phyloP scores from a whole-genome alignment of 2,797 vertebrate species.

The Periparus ater region DNA sequence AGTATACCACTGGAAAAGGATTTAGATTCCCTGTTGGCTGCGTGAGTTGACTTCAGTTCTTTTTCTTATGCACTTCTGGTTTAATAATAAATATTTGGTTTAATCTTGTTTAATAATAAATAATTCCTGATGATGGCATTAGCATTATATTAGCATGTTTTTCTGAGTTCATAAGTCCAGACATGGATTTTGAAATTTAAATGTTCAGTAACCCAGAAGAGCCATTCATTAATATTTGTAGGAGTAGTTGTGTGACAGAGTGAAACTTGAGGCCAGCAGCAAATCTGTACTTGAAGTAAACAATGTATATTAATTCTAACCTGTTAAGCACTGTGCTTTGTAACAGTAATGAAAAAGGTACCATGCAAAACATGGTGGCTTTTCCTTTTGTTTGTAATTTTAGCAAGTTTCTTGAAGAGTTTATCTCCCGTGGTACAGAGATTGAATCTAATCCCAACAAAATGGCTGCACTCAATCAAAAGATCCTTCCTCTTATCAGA shows the following conservation, averaged over 20 bases:
- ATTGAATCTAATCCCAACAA: slow-evolving; percentile 56
- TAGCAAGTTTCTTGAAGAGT: slow-evolving; percentile 87
- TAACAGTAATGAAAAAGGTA: background rate
- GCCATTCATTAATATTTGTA: background rate
- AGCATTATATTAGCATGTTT: background rate
- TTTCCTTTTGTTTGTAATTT: slow-evolving; percentile 37
- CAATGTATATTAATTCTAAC: background rate
- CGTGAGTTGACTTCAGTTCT: slow-evolving; percentile 74
- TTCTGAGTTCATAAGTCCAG: background rate
- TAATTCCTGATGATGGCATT: background rate
- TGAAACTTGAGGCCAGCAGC: background rate
- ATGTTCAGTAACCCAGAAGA: background rate
- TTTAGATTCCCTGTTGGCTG: slow-evolving; percentile 81
- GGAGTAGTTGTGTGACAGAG: background rate
- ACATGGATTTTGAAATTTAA: background rate
- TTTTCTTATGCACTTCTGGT: background rate
- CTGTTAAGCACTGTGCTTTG: background rate
- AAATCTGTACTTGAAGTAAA: background rate
- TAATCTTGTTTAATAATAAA: background rate
- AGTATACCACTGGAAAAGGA: slow-evolving; percentile 79
- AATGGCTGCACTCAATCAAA: slow-evolving; percentile 74
- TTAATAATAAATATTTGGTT: background rate
- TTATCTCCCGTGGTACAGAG: slow-evolving; percentile 76
- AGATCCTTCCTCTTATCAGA: slow-evolving; percentile 84
- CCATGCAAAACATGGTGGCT: background rate